These are phyloP conservation scores for Tetragonula clypearis DNA, from an alignment of 1,140 invertebrate species.

Conservation along the genomic window DNA sequence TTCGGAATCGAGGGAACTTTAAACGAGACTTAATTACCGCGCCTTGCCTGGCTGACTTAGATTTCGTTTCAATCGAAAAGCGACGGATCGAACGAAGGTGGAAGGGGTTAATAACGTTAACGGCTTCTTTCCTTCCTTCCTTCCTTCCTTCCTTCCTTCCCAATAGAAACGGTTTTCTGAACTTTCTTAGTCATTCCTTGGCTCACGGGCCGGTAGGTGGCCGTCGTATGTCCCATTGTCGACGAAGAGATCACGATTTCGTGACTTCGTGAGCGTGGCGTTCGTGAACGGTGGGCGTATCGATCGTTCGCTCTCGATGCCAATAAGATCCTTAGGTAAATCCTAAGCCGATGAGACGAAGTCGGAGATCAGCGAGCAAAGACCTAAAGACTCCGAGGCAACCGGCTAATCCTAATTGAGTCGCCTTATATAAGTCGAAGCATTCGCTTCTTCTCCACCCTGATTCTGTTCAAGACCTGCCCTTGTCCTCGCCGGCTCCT, in stretches of 20 bases:
- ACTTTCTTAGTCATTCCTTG: conserved; percentile 45
- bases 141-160: neutral
- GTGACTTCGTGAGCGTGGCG: conserved; percentile 65
- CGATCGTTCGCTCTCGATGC: conserved; percentile 65
- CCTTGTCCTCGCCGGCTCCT: neutral
- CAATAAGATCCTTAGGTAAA: conserved; percentile 75
- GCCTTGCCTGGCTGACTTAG: neutral
- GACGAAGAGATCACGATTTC: conserved; percentile 64
- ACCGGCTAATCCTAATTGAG: conserved; percentile 78
- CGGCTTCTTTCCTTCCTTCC: neutral
- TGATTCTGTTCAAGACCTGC: conserved; percentile 9
- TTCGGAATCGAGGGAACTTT: neutral
- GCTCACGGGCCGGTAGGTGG: conserved; percentile 51
- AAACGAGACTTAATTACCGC: conserved; percentile 27
- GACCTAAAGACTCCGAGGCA: conserved; percentile 67
- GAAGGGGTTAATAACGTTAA: conserved; percentile 37
- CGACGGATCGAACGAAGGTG: conserved; percentile 17
- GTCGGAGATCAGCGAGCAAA: conserved; percentile 73
- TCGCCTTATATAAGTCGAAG: conserved; percentile 74
- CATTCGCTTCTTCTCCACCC: conserved; percentile 55
- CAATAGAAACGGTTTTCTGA: conserved; percentile 53
- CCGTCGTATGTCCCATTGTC: conserved; percentile 61
- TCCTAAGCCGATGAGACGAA: conserved; percentile 77
- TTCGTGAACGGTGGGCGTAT: conserved; percentile 67
- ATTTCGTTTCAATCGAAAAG: conserved; percentile 10